Percentiles rank a stretch among this genome's conserved stretches.
phyloP scores from a whole-genome alignment of 1,140 invertebrate genomes.

The Ephestia elutella region DNA sequence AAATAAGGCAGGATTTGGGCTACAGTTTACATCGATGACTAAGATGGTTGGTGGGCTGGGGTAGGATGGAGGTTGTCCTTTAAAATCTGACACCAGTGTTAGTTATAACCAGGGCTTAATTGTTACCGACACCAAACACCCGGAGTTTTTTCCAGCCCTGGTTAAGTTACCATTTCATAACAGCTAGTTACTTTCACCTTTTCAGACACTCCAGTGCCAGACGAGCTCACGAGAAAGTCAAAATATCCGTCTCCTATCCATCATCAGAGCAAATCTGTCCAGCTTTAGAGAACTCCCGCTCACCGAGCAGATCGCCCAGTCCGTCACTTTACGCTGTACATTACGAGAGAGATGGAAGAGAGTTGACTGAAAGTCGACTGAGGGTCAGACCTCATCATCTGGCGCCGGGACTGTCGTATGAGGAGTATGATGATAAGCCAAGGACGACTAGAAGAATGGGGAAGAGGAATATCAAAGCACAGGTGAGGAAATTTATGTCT shows the following conservation, averaged over 20 bases:
- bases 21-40: too few species aligned
- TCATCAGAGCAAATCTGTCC: slow-evolving; percentile 82
- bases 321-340: slow-evolving; percentile 76
- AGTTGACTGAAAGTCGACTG: slow-evolving; percentile 59
- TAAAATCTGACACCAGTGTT: too few species aligned
- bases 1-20: too few species aligned
- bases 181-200: slow-evolving; percentile 5
- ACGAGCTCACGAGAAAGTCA: slow-evolving; percentile 82
- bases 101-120: too few species aligned
- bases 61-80: too few species aligned
- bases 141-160: too few species aligned
- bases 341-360: slow-evolving; percentile 75
- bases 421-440: slow-evolving; percentile 77
- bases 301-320: slow-evolving; percentile 60
- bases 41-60: too few species aligned
- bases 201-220: slow-evolving; percentile 75
- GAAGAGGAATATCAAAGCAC: slow-evolving; percentile 89
- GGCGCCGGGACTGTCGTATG: slow-evolving; percentile 67
- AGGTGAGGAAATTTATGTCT: slow-evolving; percentile 35
- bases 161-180: too few species aligned
- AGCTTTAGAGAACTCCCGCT: slow-evolving; percentile 56
- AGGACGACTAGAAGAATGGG: slow-evolving; percentile 83
- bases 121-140: too few species aligned
- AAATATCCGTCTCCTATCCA: slow-evolving; percentile 88
- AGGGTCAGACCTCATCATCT: slow-evolving; percentile 51